Conservation (phyloP, 2,888 invertebrate species). For the Electrophaes corylata region DNA sequence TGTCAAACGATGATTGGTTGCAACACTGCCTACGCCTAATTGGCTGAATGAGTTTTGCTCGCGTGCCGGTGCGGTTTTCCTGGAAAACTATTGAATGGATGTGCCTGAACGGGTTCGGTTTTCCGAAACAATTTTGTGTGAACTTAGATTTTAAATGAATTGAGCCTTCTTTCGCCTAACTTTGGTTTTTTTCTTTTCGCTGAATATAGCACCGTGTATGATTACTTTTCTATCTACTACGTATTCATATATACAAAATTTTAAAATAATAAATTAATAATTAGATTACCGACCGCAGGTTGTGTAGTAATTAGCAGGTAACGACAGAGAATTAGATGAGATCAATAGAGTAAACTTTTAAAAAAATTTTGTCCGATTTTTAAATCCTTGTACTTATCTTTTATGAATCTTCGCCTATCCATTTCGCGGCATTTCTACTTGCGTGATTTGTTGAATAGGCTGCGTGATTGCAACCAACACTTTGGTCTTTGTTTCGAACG, state of each 20-base stretch:
- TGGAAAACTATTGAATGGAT: constrained; percentile 48
- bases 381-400: neutral
- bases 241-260: too few species aligned
- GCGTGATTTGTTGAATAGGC: constrained; percentile 68
- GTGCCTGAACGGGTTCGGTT: constrained; percentile 12
- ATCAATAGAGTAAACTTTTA: too few species aligned
- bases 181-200: neutral
- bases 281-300: too few species aligned
- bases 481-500: constrained; percentile 74
- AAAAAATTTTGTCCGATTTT: too few species aligned
- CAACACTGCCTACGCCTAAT: constrained; percentile 75
- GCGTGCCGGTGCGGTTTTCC: constrained; percentile 60
- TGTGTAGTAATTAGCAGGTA: too few species aligned
- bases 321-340: too few species aligned
- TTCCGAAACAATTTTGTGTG: neutral
- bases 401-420: constrained; percentile 10
- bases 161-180: neutral
- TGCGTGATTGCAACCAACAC: constrained; percentile 76
- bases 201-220: too few species aligned
- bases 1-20: constrained; percentile 82
- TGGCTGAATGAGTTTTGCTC: constrained; percentile 78
- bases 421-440: constrained; percentile 42
- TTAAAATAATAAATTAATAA: too few species aligned
- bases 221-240: too few species aligned
- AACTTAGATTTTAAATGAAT: neutral